Evolutionary conservation across 1,140 invertebrate species (phyloP).

Genomic region (Procambarus virginalis): DNA sequence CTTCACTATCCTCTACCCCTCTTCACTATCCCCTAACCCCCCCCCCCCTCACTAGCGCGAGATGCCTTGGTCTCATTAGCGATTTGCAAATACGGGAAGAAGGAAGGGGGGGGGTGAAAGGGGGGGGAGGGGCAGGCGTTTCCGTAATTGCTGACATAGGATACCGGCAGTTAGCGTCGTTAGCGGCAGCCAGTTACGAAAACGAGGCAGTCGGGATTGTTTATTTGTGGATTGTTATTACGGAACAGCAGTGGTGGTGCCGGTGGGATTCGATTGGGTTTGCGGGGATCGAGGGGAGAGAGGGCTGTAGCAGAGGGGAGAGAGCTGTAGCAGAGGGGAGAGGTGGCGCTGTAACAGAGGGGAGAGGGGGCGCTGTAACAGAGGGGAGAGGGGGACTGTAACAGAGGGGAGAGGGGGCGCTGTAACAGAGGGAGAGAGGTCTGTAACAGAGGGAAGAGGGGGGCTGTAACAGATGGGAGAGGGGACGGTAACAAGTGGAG

Average conservation of each 20-base stretch:
- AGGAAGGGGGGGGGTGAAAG: too few species aligned
- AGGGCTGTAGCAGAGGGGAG: too few species aligned
- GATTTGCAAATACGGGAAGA: slow-evolving; percentile 30
- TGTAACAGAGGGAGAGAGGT: too few species aligned
- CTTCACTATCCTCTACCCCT: too few species aligned
- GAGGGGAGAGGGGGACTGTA: too few species aligned
- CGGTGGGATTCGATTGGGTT: background rate
- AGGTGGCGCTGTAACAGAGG: too few species aligned
- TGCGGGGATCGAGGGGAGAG: background rate
- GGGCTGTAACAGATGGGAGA: too few species aligned
- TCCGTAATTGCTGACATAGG: slow-evolving; percentile 61
- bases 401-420: too few species aligned
- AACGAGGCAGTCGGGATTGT: slow-evolving; percentile 32
- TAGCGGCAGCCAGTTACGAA: slow-evolving; percentile 49
- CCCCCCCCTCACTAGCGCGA: background rate
- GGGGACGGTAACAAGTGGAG: too few species aligned
- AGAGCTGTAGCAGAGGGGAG: background rate
- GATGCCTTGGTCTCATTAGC: slow-evolving; percentile 39
- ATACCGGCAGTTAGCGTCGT: slow-evolving; percentile 61
- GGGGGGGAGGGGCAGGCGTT: slow-evolving; percentile 29
- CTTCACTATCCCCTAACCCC: background rate
- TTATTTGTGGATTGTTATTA: slow-evolving; percentile 31
- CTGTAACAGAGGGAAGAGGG: too few species aligned
- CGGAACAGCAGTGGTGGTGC: background rate
- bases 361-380: too few species aligned